These are phyloP conservation scores for Macrocentrus cingulum DNA, from an alignment of 1,140 invertebrate species.

Conservation along the genomic window DNA sequence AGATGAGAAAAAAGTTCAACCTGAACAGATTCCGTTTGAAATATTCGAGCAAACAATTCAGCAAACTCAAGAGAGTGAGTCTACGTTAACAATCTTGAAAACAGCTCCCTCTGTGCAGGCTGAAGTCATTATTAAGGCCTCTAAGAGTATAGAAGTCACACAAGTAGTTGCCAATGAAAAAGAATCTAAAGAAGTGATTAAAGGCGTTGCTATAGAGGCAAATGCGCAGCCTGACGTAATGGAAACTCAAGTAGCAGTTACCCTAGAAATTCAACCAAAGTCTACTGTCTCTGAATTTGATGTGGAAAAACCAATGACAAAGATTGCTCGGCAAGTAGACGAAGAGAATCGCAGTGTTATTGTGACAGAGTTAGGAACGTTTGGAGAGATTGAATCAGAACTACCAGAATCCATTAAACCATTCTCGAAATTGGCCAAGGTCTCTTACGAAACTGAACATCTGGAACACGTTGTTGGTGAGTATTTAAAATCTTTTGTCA, in stretches of 20 bases:
- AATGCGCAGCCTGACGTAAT: constrained; percentile 46
- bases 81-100: constrained; percentile 30
- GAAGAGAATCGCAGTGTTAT: constrained; percentile 58
- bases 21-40: constrained; percentile 46
- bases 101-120: constrained; percentile 34
- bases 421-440: constrained; percentile 39
- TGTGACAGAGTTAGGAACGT: constrained; percentile 56
- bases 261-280: constrained; percentile 50
- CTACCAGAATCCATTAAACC: constrained; percentile 50
- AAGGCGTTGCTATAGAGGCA: constrained; percentile 49
- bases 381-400: constrained; percentile 56
- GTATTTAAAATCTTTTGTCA: constrained; percentile 44
- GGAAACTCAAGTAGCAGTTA: constrained; percentile 48
- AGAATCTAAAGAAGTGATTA: constrained; percentile 50
- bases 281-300: constrained; percentile 44
- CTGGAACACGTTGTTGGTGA: constrained; percentile 59
- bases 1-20: constrained; percentile 32
- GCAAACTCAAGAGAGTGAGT: constrained; percentile 47
- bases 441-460: constrained; percentile 43
- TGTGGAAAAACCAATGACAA: constrained; percentile 37
- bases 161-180: constrained; percentile 48
- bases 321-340: constrained; percentile 46
- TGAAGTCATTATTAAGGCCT: constrained; percentile 40
- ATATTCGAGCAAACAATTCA: constrained; percentile 40
- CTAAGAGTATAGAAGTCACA: constrained; percentile 43